Conservation (phyloP, 2,888 invertebrate genomes). For the Lacanobia oleracea region DNA sequence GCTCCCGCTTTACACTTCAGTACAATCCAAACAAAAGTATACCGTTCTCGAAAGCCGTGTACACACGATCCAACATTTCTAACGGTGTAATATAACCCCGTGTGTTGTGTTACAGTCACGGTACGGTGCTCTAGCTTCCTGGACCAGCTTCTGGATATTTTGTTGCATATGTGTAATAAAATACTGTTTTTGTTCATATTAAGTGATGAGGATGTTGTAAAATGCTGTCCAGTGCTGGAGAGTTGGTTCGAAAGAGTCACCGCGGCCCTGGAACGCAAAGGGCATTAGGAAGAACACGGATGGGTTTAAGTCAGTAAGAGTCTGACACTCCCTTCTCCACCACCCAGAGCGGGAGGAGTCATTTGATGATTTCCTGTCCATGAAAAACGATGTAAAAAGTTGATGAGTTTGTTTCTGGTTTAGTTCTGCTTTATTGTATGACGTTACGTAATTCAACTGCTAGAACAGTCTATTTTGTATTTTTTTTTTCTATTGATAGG, state of each 20-base stretch:
- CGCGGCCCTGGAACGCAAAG: too few relatives aligned
- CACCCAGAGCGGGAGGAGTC: too few relatives aligned
- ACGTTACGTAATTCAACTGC: too few relatives aligned
- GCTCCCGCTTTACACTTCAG: constrained; percentile 44
- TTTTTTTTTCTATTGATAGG: too few relatives aligned
- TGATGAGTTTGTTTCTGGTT: constrained; percentile 1
- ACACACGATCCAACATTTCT: constrained; percentile 56
- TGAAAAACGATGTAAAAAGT: neutral
- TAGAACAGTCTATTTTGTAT: too few relatives aligned
- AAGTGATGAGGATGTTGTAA: neutral
- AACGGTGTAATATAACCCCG: constrained; percentile 58
- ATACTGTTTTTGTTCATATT: constrained; percentile 12
- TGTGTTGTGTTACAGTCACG: constrained; percentile 63
- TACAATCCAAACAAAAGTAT: constrained; percentile 47
- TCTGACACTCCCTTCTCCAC: too few relatives aligned
- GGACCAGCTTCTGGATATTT: constrained; percentile 54
- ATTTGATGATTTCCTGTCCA: too few relatives aligned
- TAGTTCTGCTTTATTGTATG: too few relatives aligned
- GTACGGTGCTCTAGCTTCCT: constrained; percentile 57
- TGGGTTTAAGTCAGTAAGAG: too few relatives aligned
- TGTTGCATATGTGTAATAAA: constrained; percentile 47
- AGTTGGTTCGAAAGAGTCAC: too few relatives aligned
- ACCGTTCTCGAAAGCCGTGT: constrained; percentile 60
- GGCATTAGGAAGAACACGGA: too few relatives aligned
- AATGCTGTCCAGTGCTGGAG: too few relatives aligned